These are phyloP conservation scores for Ostrea edulis DNA, from an alignment of 1,140 invertebrate species.

Conservation along the genomic window DNA sequence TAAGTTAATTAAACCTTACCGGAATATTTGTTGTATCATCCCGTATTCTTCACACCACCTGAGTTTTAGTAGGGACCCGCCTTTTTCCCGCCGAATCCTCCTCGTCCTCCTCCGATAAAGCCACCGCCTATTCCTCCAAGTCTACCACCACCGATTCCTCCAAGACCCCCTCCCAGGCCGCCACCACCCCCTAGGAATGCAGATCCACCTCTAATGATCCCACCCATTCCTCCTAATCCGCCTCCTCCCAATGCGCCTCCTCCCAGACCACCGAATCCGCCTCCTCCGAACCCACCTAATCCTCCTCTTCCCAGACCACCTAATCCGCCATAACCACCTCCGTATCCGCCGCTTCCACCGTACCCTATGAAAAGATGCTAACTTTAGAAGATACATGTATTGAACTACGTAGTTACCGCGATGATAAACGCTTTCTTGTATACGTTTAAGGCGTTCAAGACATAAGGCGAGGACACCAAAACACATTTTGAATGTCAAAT, in stretches of 20 bases:
- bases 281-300: background rate
- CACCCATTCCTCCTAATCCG: background rate
- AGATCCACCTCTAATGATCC: background rate
- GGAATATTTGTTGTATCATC: background rate
- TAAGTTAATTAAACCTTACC: background rate
- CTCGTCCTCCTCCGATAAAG: background rate
- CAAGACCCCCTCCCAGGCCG: background rate
- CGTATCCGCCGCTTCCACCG: background rate
- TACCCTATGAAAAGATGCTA: background rate
- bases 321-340: background rate
- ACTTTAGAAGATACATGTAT: background rate
- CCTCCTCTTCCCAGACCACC: background rate
- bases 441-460: background rate
- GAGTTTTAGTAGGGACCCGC: too few species aligned
- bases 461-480: background rate
- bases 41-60: too few species aligned
- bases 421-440: background rate
- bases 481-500: background rate
- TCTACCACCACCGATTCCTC: background rate
- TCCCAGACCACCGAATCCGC: background rate
- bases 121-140: background rate
- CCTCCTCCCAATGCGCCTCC: background rate
- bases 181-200: background rate
- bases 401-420: background rate
- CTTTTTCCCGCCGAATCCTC: background rate